phyloP scores from a whole-genome alignment of 2,888 invertebrate genomes.

The Idaea dimidiata region DNA sequence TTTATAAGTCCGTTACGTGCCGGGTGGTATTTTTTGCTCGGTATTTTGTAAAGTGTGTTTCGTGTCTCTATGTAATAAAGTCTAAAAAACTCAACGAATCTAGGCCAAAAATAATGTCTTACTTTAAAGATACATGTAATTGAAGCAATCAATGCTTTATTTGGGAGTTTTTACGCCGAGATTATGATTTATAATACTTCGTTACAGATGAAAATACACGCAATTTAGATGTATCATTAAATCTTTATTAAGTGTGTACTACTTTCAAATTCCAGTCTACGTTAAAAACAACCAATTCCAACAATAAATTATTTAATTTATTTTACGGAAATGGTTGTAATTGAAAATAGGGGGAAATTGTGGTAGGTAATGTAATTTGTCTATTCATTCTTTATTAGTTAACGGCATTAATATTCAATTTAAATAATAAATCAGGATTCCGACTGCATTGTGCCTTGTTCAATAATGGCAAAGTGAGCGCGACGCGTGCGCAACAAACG shows the following conservation, averaged over 20 bases:
- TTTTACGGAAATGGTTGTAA: not conserved
- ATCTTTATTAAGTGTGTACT: not conserved
- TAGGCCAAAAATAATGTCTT: not conserved
- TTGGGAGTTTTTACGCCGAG: not conserved
- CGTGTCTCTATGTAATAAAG: not conserved
- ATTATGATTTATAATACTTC: not conserved
- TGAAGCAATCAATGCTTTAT: not conserved
- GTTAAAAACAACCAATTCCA: not conserved
- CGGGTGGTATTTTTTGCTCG: conserved; percentile 5
- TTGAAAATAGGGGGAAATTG: not conserved
- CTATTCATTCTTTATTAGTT: not conserved
- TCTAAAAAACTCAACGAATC: conserved; percentile 7
- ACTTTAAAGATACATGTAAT: not conserved
- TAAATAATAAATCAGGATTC: conserved; percentile 33
- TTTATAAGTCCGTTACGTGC: not conserved
- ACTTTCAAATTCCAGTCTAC: not conserved
- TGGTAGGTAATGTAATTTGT: not conserved
- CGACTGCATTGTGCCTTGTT: conserved; percentile 55
- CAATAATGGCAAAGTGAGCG: conserved; percentile 51
- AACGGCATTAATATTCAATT: conserved; percentile 19
- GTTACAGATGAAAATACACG: not conserved
- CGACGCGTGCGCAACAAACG: conserved; percentile 62
- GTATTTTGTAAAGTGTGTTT: not conserved
- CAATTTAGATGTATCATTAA: not conserved
- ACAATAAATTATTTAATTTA: not conserved